phyloP scores from a whole-genome alignment of 2,797 vertebrate genomes.

The Champsocephalus esox region DNA sequence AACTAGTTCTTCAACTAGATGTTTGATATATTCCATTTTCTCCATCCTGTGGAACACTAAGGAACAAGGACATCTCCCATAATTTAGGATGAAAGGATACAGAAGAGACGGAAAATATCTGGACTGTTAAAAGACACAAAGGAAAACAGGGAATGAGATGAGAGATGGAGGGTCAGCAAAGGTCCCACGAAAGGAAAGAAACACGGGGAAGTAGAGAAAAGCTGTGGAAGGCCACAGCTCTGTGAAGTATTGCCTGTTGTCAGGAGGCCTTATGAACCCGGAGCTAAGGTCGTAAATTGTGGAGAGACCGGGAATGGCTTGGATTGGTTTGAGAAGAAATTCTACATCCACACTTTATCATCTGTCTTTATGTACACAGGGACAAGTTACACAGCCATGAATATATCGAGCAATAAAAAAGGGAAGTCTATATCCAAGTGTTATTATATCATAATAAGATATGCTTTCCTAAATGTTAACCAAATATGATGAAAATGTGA shows the following conservation, averaged over 20 bases:
- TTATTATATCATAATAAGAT: constrained; percentile 1
- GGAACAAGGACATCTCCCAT: constrained; percentile 35
- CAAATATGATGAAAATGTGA: constrained; percentile 5
- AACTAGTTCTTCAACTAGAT: neutral
- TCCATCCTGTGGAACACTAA: constrained; percentile 36
- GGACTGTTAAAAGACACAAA: constrained; percentile 25
- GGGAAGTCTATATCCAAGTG: neutral
- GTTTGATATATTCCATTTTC: constrained; percentile 29
- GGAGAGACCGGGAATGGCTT: constrained; percentile 12
- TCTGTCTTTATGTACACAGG: constrained; percentile 4
- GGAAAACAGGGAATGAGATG: constrained; percentile 21
- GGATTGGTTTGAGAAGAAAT: constrained; percentile 15
- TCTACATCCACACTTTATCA: constrained; percentile 23
- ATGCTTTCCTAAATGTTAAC: neutral
- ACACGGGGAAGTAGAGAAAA: constrained; percentile 32
- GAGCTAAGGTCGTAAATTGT: constrained; percentile 50
- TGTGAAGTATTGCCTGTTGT: constrained; percentile 58
- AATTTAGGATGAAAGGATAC: constrained; percentile 32
- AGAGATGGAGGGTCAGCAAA: constrained; percentile 30
- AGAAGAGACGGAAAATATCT: constrained; percentile 17
- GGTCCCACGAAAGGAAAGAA: constrained; percentile 40
- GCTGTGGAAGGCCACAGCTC: constrained; percentile 32
- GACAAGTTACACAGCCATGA: constrained; percentile 21
- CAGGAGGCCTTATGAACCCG: constrained; percentile 39
- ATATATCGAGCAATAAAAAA: constrained; percentile 4